phyloP scores from a whole-genome alignment of 2,888 invertebrate genomes.

The Caenorhabditis imperialis region DNA sequence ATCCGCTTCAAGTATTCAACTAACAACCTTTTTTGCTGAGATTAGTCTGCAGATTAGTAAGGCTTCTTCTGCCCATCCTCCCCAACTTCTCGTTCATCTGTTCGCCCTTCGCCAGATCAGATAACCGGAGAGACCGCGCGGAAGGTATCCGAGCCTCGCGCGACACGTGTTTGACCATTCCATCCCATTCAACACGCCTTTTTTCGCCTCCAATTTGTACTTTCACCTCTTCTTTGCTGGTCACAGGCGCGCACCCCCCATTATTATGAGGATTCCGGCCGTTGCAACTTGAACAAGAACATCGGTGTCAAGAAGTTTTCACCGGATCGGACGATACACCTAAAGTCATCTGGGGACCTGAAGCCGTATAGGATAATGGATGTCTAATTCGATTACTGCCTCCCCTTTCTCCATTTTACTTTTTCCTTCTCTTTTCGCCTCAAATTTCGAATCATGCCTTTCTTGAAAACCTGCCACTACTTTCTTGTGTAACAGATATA shows the following conservation, averaged over 20 bases:
- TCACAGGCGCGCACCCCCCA: slow-evolving; percentile 19
- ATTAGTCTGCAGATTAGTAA: slow-evolving; percentile 35
- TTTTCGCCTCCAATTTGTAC: slow-evolving; percentile 45
- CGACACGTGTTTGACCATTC: slow-evolving; percentile 26
- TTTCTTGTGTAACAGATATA: neutral
- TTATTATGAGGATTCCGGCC: slow-evolving; percentile 6
- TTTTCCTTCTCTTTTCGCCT: neutral
- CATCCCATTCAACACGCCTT: neutral
- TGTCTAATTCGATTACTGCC: neutral
- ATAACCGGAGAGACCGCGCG: slow-evolving; percentile 18
- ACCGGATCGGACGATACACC: slow-evolving; percentile 3
- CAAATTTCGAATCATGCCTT: neutral
- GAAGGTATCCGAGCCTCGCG: slow-evolving; percentile 28
- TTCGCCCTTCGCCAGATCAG: slow-evolving; percentile 22
- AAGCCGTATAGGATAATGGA: neutral
- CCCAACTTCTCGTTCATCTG: neutral
- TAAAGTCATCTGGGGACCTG: too few relatives aligned
- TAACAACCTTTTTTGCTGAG: slow-evolving; percentile 9
- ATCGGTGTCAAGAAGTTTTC: slow-evolving; percentile 15
- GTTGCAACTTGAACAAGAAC: too few relatives aligned
- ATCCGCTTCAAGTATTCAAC: slow-evolving; percentile 33
- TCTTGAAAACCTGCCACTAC: neutral
- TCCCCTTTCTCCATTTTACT: neutral
- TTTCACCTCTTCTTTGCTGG: slow-evolving; percentile 22
- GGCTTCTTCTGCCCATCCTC: slow-evolving; percentile 7